phyloP scores from a whole-genome alignment of 2,113 vertebrate species.

The Sorex fumeus region DNA sequence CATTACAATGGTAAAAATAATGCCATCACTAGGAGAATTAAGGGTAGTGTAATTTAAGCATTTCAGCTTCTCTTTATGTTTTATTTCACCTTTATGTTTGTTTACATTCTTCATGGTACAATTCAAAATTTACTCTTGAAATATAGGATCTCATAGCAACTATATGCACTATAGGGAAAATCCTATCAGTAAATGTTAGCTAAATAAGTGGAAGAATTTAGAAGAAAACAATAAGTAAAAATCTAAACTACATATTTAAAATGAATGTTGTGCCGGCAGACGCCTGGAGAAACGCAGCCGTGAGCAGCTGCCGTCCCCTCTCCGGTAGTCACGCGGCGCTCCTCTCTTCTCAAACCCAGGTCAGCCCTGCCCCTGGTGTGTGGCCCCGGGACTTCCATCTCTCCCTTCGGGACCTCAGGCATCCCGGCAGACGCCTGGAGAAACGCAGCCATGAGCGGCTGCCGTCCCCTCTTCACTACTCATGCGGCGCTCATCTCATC shows the following conservation, averaged over 20 bases:
- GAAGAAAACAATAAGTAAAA: conserved; percentile 49
- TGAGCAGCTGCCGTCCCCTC: too few relatives aligned
- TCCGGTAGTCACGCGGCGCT: too few relatives aligned
- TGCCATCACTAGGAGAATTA: not conserved
- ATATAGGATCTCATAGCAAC: not conserved
- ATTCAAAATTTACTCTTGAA: conserved; percentile 13
- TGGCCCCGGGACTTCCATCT: too few relatives aligned
- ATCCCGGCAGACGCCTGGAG: too few relatives aligned
- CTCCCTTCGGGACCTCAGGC: too few relatives aligned
- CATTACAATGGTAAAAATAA: not conserved
- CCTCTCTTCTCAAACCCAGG: too few relatives aligned
- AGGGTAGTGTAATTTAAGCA: not conserved
- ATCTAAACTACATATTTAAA: not conserved
- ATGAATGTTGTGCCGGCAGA: too few relatives aligned
- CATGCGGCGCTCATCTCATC: too few relatives aligned
- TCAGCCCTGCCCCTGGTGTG: too few relatives aligned
- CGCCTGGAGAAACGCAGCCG: too few relatives aligned
- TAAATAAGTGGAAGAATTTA: conserved; percentile 47
- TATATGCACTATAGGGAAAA: not conserved
- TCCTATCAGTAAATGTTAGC: conserved; percentile 35
- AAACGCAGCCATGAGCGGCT: too few relatives aligned
- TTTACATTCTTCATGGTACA: not conserved
- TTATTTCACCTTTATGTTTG: conserved; percentile 7
- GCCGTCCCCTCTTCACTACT: too few relatives aligned
- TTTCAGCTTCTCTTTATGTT: not conserved